These are phyloP conservation scores for Aricia artaxerxes DNA, from an alignment of 2,888 invertebrate genomes.

Conservation along the genomic window DNA sequence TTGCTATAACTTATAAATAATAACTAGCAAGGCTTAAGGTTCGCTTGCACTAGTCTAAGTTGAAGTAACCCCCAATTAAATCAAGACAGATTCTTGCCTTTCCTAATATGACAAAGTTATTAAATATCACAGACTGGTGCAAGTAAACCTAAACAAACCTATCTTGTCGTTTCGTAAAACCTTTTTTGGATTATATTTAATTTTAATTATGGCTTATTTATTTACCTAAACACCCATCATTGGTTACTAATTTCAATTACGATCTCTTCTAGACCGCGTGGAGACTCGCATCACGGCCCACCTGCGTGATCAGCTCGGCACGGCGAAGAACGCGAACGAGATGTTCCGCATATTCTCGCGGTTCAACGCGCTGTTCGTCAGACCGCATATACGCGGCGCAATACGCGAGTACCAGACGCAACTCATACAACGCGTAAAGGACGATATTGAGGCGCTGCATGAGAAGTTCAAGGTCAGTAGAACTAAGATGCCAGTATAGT, in stretches of 20 bases:
- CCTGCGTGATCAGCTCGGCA: conserved; percentile 97
- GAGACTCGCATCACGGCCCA: conserved; percentile 99
- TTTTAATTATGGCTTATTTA: neutral
- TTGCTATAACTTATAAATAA: no score
- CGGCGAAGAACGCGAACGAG: conserved; percentile 99
- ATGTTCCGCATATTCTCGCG: conserved; percentile 99
- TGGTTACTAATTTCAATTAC: neutral
- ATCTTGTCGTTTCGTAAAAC: no score
- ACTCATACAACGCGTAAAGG: conserved; percentile 98
- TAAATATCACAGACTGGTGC: no score
- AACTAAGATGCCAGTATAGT: no score
- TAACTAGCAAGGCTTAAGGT: no score
- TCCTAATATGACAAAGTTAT: no score
- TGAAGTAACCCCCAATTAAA: no score
- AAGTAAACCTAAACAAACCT: no score
- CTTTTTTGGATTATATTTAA: neutral
- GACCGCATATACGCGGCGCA: conserved; percentile 99
- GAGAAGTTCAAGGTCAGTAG: conserved; percentile 95
- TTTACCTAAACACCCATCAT: neutral
- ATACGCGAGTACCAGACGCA: conserved; percentile 99
- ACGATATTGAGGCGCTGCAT: conserved; percentile 98
- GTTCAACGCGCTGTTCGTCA: conserved; percentile 98
- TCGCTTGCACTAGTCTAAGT: no score
- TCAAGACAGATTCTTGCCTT: no score
- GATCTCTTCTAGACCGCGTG: conserved; percentile 85